Conservation (phyloP, 2,113 vertebrate genomes). For the Callospermophilus lateralis region DNA sequence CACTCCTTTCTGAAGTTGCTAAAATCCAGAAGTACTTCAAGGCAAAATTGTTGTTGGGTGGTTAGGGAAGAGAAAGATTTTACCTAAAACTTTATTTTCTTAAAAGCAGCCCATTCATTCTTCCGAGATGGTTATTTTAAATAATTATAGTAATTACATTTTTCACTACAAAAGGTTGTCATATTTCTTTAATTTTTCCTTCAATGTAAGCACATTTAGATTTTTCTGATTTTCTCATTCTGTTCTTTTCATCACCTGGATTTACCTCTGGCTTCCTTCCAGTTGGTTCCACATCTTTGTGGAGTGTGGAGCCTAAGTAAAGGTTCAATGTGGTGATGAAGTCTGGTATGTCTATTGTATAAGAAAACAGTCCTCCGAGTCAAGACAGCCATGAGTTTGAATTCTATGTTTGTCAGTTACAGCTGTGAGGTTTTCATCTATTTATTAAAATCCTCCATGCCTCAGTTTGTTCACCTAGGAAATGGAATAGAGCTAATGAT, state of each 20-base stretch:
- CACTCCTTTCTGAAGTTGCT: constrained; percentile 56
- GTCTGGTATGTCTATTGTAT: background rate
- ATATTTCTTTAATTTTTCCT: constrained; percentile 11
- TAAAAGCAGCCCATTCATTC: background rate
- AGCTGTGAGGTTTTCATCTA: background rate
- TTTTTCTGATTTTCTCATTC: constrained; percentile 61
- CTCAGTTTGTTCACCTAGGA: background rate
- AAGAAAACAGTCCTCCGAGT: background rate
- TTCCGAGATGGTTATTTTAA: constrained; percentile 59
- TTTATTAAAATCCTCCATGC: background rate
- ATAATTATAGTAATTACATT: constrained; percentile 47
- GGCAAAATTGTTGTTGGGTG: constrained; percentile 29
- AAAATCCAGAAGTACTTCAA: constrained; percentile 51
- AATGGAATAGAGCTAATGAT: background rate
- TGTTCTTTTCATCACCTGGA: constrained; percentile 62
- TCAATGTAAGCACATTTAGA: constrained; percentile 34
- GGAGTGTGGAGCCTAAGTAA: background rate
- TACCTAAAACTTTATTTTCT: constrained; percentile 1
- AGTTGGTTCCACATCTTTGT: background rate
- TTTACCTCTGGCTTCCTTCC: constrained; percentile 67
- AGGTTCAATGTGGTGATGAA: background rate
- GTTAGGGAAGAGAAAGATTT: background rate
- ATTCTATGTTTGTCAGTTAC: background rate
- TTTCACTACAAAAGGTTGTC: constrained; percentile 49
- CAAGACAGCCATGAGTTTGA: constrained; percentile 17